A percentile compares a stretch with the other conserved stretches of the same genome.
Evolutionary conservation across 2,797 vertebrate genomes (phyloP).

Genomic region (Anguilla megastoma): DNA sequence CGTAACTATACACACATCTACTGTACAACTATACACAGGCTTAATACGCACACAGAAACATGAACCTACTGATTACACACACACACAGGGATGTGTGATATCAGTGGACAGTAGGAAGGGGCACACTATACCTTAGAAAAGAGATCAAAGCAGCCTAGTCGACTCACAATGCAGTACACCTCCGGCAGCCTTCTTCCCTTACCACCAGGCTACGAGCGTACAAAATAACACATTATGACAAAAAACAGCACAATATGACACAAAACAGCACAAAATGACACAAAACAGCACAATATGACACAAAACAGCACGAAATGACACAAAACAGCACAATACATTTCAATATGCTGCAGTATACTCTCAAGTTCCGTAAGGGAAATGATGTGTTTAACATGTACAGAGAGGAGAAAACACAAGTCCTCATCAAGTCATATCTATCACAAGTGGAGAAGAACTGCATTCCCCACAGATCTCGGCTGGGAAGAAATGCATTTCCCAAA

Average conservation of each 20-base stretch:
- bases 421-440: too few relatives aligned
- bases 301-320: not conserved
- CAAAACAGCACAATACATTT: not conserved
- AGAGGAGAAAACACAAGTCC: too few relatives aligned
- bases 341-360: too few relatives aligned
- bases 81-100: constrained; percentile 39
- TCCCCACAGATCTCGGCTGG: too few relatives aligned
- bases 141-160: constrained; percentile 89
- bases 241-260: not conserved
- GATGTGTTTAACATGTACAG: too few relatives aligned
- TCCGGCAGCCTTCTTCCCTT: constrained; percentile 73
- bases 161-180: constrained; percentile 90
- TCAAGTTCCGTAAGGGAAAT: too few relatives aligned
- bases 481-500: too few relatives aligned
- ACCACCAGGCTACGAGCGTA: constrained; percentile 68
- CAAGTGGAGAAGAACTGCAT: too few relatives aligned
- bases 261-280: not conserved
- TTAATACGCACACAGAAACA: constrained; percentile 42
- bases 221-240: not conserved
- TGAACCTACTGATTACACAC: constrained; percentile 36
- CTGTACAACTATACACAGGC: constrained; percentile 38
- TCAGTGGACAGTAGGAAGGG: not conserved
- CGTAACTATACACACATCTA: constrained; percentile 33
- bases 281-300: not conserved
- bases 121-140: constrained; percentile 83